A percentile compares a stretch with the other conserved stretches of the same genome.
phyloP scores from a whole-genome alignment of 1,140 invertebrate genomes.

The Achroia grisella region DNA sequence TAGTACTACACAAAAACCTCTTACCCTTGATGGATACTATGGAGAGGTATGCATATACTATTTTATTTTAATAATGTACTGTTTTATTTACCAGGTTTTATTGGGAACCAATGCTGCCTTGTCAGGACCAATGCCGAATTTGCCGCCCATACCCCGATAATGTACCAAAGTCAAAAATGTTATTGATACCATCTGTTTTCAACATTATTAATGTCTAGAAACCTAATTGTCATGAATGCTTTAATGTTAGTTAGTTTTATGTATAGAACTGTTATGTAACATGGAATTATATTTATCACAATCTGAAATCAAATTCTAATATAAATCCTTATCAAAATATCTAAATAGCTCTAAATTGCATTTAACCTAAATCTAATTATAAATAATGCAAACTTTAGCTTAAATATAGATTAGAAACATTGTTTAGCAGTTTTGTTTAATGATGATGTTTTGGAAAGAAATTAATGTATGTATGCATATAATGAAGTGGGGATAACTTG shows the following conservation, averaged over 20 bases:
- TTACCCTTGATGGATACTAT: no score
- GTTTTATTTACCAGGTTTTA: slow-evolving; percentile 63
- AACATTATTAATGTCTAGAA: slow-evolving; percentile 8
- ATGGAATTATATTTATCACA: neutral
- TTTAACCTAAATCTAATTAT: no score
- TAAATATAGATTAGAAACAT: no score
- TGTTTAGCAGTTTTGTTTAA: no score
- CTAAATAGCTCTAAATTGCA: no score
- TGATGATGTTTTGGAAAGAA: no score
- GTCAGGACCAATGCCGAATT: slow-evolving; percentile 61
- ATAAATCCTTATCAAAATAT: neutral
- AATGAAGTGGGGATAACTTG: neutral
- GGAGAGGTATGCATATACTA: no score
- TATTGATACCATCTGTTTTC: slow-evolving; percentile 21
- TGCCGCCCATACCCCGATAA: slow-evolving; percentile 75
- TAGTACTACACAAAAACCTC: no score
- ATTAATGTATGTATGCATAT: no score
- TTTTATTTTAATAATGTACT: slow-evolving; percentile 12
- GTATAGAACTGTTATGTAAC: slow-evolving; percentile 23
- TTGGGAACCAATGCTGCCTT: slow-evolving; percentile 73
- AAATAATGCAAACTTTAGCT: no score
- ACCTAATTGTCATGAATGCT: slow-evolving; percentile 26
- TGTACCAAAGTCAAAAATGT: slow-evolving; percentile 17
- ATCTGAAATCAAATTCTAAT: neutral
- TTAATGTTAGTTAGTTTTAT: slow-evolving; percentile 41